Conservation (phyloP, 2,888 invertebrate genomes). For the Rhodophaea formosa region DNA sequence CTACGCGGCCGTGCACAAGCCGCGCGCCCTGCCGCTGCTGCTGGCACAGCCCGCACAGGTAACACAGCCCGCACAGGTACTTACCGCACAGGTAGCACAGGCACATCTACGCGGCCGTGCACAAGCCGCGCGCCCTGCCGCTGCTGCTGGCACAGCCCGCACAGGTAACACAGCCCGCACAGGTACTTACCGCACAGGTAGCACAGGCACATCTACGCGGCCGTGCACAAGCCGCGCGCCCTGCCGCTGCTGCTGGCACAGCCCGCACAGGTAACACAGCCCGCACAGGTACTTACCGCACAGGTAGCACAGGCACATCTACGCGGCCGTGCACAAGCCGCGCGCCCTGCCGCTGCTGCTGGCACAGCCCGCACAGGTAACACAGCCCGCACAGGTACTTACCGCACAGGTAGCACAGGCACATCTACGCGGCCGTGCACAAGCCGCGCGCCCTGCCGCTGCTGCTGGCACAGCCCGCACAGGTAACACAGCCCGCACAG, state of each 20-base stretch:
- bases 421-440: slow-evolving; percentile 10
- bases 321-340: slow-evolving; percentile 18
- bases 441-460: slow-evolving; percentile 29
- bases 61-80: slow-evolving; percentile 20
- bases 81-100: slow-evolving; percentile 40
- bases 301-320: slow-evolving; percentile 29
- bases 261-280: slow-evolving; percentile 25
- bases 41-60: slow-evolving; percentile 28
- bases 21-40: slow-evolving; percentile 36
- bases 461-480: slow-evolving; percentile 31
- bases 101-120: slow-evolving; percentile 47
- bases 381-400: slow-evolving; percentile 26
- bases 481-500: slow-evolving; percentile 19
- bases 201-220: slow-evolving; percentile 15
- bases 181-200: slow-evolving; percentile 43
- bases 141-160: slow-evolving; percentile 32
- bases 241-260: slow-evolving; percentile 34
- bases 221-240: slow-evolving; percentile 19
- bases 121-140: slow-evolving; percentile 38
- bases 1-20: slow-evolving; percentile 45
- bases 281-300: slow-evolving; percentile 37
- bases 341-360: slow-evolving; percentile 33
- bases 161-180: slow-evolving; percentile 20
- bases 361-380: slow-evolving; percentile 25
- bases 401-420: slow-evolving; percentile 38